phyloP scores from a whole-genome alignment of 2,888 invertebrate genomes.

The Drosophila emarginata region DNA sequence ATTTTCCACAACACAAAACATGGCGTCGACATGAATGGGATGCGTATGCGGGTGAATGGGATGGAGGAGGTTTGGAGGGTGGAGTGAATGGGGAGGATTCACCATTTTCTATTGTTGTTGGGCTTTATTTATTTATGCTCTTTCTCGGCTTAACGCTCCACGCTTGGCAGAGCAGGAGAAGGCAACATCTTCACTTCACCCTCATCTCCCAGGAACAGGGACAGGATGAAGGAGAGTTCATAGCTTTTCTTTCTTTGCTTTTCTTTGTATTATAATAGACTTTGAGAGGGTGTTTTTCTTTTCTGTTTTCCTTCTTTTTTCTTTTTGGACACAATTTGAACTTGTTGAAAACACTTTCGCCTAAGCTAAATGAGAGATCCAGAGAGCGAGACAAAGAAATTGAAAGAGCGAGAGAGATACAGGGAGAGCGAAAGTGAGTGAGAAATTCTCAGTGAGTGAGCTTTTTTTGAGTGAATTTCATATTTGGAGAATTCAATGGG shows the following conservation, averaged over 20 bases:
- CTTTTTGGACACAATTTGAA: slow-evolving; percentile 41
- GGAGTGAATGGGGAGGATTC: slow-evolving; percentile 38
- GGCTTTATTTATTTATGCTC: slow-evolving; percentile 74
- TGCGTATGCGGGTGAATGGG: not conserved
- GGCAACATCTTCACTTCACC: slow-evolving; percentile 17
- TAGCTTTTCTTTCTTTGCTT: slow-evolving; percentile 48
- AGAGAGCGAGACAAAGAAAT: slow-evolving; percentile 49
- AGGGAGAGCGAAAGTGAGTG: slow-evolving; percentile 51
- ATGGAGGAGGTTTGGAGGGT: not conserved
- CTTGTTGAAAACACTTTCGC: slow-evolving; percentile 77
- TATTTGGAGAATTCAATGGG: slow-evolving; percentile 53
- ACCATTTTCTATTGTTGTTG: slow-evolving; percentile 72
- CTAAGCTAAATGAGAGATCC: slow-evolving; percentile 33
- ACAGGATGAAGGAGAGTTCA: slow-evolving; percentile 57
- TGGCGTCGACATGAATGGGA: slow-evolving; percentile 59
- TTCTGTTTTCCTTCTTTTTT: slow-evolving; percentile 38
- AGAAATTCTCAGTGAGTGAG: slow-evolving; percentile 35
- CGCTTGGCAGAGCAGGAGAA: slow-evolving; percentile 63
- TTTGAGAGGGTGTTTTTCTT: slow-evolving; percentile 52
- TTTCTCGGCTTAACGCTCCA: slow-evolving; percentile 77
- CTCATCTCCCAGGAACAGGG: slow-evolving; percentile 6
- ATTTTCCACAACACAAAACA: slow-evolving; percentile 58
- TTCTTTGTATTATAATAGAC: slow-evolving; percentile 59
- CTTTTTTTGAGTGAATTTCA: slow-evolving; percentile 49
- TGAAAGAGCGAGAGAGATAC: slow-evolving; percentile 14